Conservation (phyloP, 2,797 vertebrate species). For the Columba guinea region DNA sequence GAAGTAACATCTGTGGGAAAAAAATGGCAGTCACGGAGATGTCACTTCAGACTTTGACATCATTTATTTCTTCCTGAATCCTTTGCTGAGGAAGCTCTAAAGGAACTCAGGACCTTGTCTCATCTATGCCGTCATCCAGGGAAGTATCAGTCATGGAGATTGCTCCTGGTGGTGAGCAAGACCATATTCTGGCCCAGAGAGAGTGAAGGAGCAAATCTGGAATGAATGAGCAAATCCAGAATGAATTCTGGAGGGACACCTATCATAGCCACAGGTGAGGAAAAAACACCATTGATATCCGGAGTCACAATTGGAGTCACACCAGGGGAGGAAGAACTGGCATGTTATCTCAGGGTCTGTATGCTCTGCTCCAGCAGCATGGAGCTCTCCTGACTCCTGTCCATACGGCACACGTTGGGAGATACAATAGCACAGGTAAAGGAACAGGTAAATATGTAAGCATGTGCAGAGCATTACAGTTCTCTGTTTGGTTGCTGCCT, state of each 20-base stretch:
- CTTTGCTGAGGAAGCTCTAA: neutral
- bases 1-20: neutral
- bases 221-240: neutral
- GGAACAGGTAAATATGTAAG: neutral
- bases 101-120: accelerated
- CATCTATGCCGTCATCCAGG: neutral
- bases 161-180: neutral
- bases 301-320: neutral
- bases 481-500: neutral
- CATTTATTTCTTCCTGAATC: neutral
- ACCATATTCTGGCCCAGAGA: neutral
- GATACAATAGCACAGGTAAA: neutral
- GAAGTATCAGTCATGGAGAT: neutral
- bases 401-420: no score
- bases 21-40: neutral
- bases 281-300: neutral
- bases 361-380: neutral
- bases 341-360: neutral
- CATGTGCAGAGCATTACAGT: neutral
- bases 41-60: neutral
- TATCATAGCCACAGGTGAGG: neutral
- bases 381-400: neutral
- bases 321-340: neutral
- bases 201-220: neutral
- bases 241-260: neutral